These are phyloP conservation scores for Pachyrhynchus sulphureomaculatus DNA, from an alignment of 1,140 invertebrate genomes.

Conservation along the genomic window DNA sequence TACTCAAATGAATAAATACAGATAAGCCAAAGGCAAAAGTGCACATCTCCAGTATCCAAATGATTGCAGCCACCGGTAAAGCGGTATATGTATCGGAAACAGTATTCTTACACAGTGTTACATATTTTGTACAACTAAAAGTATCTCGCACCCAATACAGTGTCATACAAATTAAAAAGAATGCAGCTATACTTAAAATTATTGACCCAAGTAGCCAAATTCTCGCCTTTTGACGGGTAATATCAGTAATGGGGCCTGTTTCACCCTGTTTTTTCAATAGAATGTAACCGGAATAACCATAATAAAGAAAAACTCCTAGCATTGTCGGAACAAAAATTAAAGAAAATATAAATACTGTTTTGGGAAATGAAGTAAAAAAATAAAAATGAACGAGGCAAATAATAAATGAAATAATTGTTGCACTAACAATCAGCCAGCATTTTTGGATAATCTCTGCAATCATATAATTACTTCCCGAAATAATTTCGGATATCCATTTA, in stretches of 20 bases:
- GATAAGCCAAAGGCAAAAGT: neutral
- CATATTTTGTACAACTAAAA: neutral
- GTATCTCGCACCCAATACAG: neutral
- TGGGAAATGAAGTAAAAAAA: neutral
- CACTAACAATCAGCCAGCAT: neutral
- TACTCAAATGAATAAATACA: neutral
- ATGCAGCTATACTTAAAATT: neutral
- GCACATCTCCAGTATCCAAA: neutral
- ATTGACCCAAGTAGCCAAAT: neutral
- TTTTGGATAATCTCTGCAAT: neutral
- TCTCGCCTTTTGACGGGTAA: neutral
- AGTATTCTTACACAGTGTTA: neutral
- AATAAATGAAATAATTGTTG: neutral
- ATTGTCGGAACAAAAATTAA: neutral
- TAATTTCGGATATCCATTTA: neutral
- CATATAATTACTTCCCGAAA: neutral
- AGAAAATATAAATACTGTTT: neutral
- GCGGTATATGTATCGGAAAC: neutral
- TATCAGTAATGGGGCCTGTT: neutral
- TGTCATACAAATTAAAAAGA: conserved; percentile 1
- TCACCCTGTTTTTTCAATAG: neutral
- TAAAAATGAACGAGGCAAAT: neutral
- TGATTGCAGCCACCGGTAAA: neutral
- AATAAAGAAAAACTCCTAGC: neutral
- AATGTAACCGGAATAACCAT: neutral